These are phyloP conservation scores for Cecidostiba fungosa DNA, from an alignment of 2,888 invertebrate species.

Conservation along the genomic window DNA sequence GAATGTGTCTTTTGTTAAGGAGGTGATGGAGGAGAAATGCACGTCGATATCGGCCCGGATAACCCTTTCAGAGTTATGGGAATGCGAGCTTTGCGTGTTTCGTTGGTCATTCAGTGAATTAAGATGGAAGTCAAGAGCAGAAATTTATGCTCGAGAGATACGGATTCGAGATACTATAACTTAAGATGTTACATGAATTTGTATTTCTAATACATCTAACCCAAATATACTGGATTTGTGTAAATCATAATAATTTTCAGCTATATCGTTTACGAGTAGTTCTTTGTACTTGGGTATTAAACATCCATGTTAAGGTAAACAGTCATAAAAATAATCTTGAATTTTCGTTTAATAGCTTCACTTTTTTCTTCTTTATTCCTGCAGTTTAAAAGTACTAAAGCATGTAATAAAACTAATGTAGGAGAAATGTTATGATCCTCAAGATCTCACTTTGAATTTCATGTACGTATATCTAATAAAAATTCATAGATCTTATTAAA, in stretches of 20 bases:
- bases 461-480: background rate
- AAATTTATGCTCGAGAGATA: background rate
- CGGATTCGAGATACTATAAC: background rate
- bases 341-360: no score
- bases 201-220: no score
- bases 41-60: background rate
- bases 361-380: background rate
- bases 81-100: background rate
- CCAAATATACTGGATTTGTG: no score
- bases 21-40: constrained; percentile 9
- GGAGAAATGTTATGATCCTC: background rate
- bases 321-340: no score
- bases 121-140: background rate
- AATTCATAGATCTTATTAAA: background rate
- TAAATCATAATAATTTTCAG: no score
- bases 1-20: constrained; percentile 16
- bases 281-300: no score
- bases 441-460: constrained; percentile 25
- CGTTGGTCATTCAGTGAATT: no score
- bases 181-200: no score
- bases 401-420: background rate
- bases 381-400: background rate
- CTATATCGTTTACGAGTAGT: no score
- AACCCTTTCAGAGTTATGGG: background rate
- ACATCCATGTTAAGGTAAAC: no score